Evolutionary conservation across 2,888 invertebrate species (phyloP), one percentile per base, ranked within the genome.

Genomic region (Microdon myrmicae): DNA sequence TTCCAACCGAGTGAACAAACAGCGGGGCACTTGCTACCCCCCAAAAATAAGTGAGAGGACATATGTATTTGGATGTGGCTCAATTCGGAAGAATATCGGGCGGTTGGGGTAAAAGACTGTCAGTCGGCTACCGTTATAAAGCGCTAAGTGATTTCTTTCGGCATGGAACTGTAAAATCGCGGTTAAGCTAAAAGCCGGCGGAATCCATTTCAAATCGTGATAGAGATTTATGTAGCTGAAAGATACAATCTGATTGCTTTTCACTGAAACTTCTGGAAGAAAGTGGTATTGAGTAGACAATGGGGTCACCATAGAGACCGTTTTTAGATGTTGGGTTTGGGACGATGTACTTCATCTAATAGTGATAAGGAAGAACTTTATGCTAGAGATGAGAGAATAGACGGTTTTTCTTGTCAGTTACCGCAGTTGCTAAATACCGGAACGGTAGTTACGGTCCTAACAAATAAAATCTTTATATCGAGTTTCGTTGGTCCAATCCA

Each of bases 141-240:
- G 23, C 43, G 25, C 9, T 60, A 44, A 48, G 60, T 44, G 49
- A 49, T 34, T 34, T 35, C 28, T 26, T 43, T 29, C 4, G 5
- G n/a, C 6, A 53, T 28, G 32, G 12, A 22, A 58, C 31, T 17
- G 12, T 20, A 14, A 47, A 41, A 47, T 19, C 45, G 64, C 37
- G 22, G 51, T 58, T 43, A 20, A 3, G 37, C 34, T 58, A 44
- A 61, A 41, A 64, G 45, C 41, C 49, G 41, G 51, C 47, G n/a
- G n/a, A 53, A 41, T 47, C 44, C 47, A 47, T 45, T 58, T 43
- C 51, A 43, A 58, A 58, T 58, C 19, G 34, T n/a, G n/a, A 4
- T n/a, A 4, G 35, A 64, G 58, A 64, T 64, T 64, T 58, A 64
- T 64, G 58, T 64, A 64, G 58, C 34, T 43, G 64, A 64, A 64